Evolutionary conservation across 2,888 invertebrate species (phyloP).

Genomic region (Kuschelorhynchus macadamiae): DNA sequence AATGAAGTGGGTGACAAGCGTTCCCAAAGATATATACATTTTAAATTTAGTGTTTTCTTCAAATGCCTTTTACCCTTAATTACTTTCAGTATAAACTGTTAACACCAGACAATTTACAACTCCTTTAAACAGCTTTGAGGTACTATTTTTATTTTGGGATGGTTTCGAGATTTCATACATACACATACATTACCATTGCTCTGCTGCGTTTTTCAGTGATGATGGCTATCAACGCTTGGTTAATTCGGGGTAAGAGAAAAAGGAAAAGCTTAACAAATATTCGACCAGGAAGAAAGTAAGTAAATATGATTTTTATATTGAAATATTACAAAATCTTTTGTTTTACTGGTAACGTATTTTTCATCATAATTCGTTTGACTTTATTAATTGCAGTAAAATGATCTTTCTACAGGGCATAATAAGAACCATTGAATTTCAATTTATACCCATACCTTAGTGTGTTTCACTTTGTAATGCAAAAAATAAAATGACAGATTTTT

Average conservation of each 20-base stretch:
- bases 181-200: background rate
- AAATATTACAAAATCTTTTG: too few relatives aligned
- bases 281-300: too few relatives aligned
- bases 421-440: too few relatives aligned
- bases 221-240: background rate
- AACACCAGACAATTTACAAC: constrained; percentile 44
- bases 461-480: too few relatives aligned
- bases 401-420: too few relatives aligned
- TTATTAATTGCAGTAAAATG: too few relatives aligned
- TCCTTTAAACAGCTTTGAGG: constrained; percentile 33
- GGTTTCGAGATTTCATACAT: background rate
- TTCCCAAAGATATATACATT: constrained; percentile 22
- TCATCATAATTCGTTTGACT: too few relatives aligned
- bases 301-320: too few relatives aligned
- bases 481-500: too few relatives aligned
- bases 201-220: background rate
- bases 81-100: constrained; percentile 37
- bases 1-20: constrained; percentile 35
- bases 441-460: too few relatives aligned
- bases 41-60: constrained; percentile 37
- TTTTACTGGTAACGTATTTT: too few relatives aligned
- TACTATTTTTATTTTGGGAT: constrained; percentile 28
- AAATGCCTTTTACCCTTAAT: constrained; percentile 38
- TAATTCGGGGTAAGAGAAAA: background rate
- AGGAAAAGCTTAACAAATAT: too few relatives aligned